phyloP scores from a whole-genome alignment of 2,888 invertebrate genomes.

The Drosophila niveifrons region DNA sequence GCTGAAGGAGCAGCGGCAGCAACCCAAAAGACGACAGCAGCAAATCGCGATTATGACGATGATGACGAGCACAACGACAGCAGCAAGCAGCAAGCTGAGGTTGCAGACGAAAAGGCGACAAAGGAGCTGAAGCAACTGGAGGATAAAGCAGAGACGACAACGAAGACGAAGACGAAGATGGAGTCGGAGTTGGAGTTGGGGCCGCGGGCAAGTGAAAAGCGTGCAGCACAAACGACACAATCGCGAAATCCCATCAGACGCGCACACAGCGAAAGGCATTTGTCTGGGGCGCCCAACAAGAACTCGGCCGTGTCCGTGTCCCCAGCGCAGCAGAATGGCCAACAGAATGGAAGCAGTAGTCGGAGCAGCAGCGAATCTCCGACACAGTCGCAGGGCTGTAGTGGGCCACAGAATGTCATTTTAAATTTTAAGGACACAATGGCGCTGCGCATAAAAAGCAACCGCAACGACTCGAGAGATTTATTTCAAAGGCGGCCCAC shows the following conservation, averaged over 20 bases:
- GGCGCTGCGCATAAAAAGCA: slow-evolving; percentile 90
- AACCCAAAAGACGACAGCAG: slow-evolving; percentile 71
- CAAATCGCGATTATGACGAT: slow-evolving; percentile 80
- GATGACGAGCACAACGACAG: slow-evolving; percentile 76
- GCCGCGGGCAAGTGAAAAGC: slow-evolving; percentile 79
- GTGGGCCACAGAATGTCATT: slow-evolving; percentile 73
- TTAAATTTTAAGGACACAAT: slow-evolving; percentile 90
- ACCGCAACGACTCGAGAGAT: slow-evolving; percentile 88
- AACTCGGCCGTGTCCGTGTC: slow-evolving; percentile 44
- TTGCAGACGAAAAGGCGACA: slow-evolving; percentile 20
- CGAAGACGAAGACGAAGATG: slow-evolving; percentile 16
- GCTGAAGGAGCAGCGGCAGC: slow-evolving; percentile 17
- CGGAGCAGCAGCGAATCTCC: slow-evolving; percentile 1
- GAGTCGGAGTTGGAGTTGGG: slow-evolving; percentile 10
- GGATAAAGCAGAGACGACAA: neutral
- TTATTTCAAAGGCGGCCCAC: slow-evolving; percentile 87
- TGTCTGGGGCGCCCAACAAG: slow-evolving; percentile 60
- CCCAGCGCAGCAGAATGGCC: slow-evolving; percentile 7
- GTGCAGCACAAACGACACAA: slow-evolving; percentile 80
- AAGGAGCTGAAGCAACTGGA: slow-evolving; percentile 2
- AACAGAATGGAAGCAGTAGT: neutral
- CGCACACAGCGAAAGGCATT: slow-evolving; percentile 84
- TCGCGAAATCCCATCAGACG: slow-evolving; percentile 85
- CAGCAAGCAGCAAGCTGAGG: slow-evolving; percentile 31
- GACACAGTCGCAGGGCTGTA: slow-evolving; percentile 31